Conservation (phyloP, 2,113 vertebrate genomes). For the Axis porcinus region DNA sequence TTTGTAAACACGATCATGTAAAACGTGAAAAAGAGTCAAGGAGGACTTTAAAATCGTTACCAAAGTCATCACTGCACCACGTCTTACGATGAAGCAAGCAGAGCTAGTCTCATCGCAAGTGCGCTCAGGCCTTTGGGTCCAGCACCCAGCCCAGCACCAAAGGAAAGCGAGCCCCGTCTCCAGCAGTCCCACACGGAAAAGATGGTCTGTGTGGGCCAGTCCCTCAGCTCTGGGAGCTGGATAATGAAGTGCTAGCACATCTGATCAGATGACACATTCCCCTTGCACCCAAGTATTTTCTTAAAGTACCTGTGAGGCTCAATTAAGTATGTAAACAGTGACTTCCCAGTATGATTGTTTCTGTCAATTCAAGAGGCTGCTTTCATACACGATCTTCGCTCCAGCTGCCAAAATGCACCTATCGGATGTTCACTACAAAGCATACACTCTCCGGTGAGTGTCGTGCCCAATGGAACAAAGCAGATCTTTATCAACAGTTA, state of each 20-base stretch:
- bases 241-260: not conserved
- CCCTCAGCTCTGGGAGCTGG: not conserved
- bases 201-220: not conserved
- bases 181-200: not conserved
- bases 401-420: not conserved
- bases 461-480: not conserved
- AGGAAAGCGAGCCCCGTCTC: not conserved
- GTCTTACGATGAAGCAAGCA: not conserved
- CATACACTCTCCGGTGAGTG: not conserved
- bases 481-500: not conserved
- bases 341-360: not conserved
- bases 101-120: not conserved
- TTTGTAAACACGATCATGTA: not conserved
- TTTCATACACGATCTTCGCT: not conserved
- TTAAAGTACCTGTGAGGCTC: not conserved
- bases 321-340: not conserved
- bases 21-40: not conserved
- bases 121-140: not conserved
- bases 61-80: too few relatives aligned
- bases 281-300: not conserved
- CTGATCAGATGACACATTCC: not conserved
- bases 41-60: not conserved
- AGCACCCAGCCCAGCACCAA: fast-evolving
- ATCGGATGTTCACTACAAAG: not conserved
- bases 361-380: not conserved